Conservation (phyloP, 2,888 invertebrate genomes). For the Netelia virgata region DNA sequence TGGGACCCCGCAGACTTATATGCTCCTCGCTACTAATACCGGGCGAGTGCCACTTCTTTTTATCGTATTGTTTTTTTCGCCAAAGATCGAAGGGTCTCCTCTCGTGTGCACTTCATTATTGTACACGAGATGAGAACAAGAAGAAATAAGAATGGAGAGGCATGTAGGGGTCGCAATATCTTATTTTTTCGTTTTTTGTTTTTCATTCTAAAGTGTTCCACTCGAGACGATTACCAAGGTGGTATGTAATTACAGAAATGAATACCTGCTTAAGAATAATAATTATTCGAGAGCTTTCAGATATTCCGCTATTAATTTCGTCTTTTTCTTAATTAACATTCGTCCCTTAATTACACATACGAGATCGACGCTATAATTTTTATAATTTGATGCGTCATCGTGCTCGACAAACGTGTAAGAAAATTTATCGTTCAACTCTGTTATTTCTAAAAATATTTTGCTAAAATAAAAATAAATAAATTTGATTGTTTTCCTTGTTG, state of each 20-base stretch:
- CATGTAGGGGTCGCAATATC: constrained; percentile 14
- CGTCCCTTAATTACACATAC: neutral
- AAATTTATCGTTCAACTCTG: too few relatives aligned
- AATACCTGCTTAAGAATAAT: constrained; percentile 22
- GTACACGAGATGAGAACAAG: neutral
- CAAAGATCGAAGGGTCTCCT: constrained; percentile 30
- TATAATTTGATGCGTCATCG: too few relatives aligned
- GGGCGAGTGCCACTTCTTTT: constrained; percentile 52
- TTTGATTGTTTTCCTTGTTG: neutral
- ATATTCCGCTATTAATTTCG: constrained; percentile 18
- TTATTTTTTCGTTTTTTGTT: constrained; percentile 19
- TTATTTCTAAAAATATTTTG: too few relatives aligned
- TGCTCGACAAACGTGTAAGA: too few relatives aligned
- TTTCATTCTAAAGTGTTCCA: constrained; percentile 34
- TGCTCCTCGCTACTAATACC: neutral
- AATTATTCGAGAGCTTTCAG: constrained; percentile 20
- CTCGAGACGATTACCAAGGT: constrained; percentile 45
- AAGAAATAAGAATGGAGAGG: constrained; percentile 11
- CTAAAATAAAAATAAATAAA: neutral
- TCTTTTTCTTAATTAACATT: constrained; percentile 3
- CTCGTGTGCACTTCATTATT: constrained; percentile 25
- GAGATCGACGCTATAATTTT: too few relatives aligned
- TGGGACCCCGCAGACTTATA: neutral
- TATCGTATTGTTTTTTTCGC: constrained; percentile 31
- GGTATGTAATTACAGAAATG: constrained; percentile 37